Percentiles rank a stretch among this genome's conserved stretches.
Conservation (phyloP, 1,140 invertebrate genomes). For the Leucophenga varia region DNA sequence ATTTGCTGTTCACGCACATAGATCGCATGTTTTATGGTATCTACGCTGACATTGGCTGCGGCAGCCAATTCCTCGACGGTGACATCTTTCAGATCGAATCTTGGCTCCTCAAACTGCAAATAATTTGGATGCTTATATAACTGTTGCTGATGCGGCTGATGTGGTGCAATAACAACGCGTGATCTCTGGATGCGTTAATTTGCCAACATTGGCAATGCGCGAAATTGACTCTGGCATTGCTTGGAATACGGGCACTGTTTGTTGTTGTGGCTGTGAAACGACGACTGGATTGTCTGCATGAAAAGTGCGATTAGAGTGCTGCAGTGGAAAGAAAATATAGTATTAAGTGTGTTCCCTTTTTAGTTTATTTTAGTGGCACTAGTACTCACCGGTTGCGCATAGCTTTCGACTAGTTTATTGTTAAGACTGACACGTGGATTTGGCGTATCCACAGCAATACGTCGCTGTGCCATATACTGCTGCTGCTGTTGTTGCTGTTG, state of each 20-base stretch:
- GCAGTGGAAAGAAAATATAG: slow-evolving; percentile 41
- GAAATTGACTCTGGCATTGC: slow-evolving; percentile 61
- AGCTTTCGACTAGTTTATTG: slow-evolving; percentile 35
- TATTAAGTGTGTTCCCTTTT: slow-evolving; percentile 1
- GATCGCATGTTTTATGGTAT: slow-evolving; percentile 72
- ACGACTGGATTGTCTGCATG: slow-evolving; percentile 44
- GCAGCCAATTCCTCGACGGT: slow-evolving; percentile 61
- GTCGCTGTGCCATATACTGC: slow-evolving; percentile 27
- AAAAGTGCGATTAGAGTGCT: slow-evolving; percentile 49
- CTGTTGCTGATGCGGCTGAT: no score
- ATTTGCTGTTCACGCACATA: slow-evolving; percentile 68
- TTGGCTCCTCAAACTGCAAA: slow-evolving; percentile 47
- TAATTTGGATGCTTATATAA: slow-evolving; percentile 39
- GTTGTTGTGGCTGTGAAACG: slow-evolving; percentile 28
- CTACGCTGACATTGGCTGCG: slow-evolving; percentile 73
- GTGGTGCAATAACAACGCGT: no score
- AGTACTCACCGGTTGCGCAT: slow-evolving; percentile 25
- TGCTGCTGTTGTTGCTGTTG: slow-evolving; percentile 7
- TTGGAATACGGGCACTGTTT: slow-evolving; percentile 50
- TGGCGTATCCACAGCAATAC: slow-evolving; percentile 41
- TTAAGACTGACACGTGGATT: slow-evolving; percentile 46
- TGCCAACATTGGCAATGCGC: slow-evolving; percentile 52
- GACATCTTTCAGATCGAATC: slow-evolving; percentile 59
- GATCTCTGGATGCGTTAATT: slow-evolving; percentile 21
- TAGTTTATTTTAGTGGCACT: not conserved